Evolutionary conservation across 2,113 vertebrate genomes (phyloP), one percentile per base, ranked within the genome.

Genomic region (Eonycteris spelaea): DNA sequence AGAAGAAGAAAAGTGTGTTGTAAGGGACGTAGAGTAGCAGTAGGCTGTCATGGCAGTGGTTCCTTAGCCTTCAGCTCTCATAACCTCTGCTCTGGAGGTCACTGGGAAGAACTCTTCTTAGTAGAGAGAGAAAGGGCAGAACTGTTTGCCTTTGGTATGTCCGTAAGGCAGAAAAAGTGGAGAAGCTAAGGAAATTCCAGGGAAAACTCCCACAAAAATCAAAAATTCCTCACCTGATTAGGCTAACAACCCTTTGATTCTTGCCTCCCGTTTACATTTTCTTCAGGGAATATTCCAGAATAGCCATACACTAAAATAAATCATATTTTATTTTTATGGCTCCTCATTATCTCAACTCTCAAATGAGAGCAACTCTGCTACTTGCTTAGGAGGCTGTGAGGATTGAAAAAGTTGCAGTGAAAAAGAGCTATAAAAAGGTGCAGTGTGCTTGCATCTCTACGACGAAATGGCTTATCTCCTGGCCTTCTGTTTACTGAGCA

Each of bases 361-460:
- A 61, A 63, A 68, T 74, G 35, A n/a, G 19, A 79, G 13, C 15
- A 28, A 63, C 73, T 51, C 53, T 55, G 65, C 18, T 43, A 43
- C 67, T 71, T 61, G 35, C 16, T 28, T 4, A 16, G 10, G 40
- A 68, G 75, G 61, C 65, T 13, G 3, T 40, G 5, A 59, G 9
- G 21, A 65, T 7, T 21, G 15, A 65, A 38, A 71, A 79, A 21
- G 15, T 13, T 45, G 21, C 21, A 33, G 28, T 33, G 57, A 67
- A 53, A 74, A 89, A 57, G 14, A 43, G 12, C 38, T 40, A 26
- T 10, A 55, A 35, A n/a, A 80, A 28, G n/a, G 11, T 5, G 0
- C 0, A 2, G 7, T 0, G 1, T 12, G 12, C 22, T 22, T 22
- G 2, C 0, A 0, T 13, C 35, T 78, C 65, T 28, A 16, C 6